Conservation (phyloP, 2,888 invertebrate species). For the Metopia argyrocephala region DNA sequence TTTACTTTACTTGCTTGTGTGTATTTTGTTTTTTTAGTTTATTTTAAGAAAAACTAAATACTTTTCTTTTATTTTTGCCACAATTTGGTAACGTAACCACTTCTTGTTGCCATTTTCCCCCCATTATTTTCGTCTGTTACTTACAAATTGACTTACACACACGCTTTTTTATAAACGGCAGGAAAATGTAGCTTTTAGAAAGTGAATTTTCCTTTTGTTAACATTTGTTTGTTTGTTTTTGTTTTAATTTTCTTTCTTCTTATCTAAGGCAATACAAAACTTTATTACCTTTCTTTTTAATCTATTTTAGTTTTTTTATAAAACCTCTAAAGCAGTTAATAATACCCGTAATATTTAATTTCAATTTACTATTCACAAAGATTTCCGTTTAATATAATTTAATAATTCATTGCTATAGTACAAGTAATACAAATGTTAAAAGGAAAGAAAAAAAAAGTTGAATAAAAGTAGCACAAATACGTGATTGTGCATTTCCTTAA, state of each 20-base stretch:
- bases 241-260: background rate
- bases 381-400: too few relatives aligned
- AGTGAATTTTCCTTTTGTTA: conserved; percentile 54
- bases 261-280: too few relatives aligned
- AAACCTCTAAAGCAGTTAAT: too few relatives aligned
- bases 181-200: conserved; percentile 55
- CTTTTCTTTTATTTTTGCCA: background rate
- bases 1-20: background rate
- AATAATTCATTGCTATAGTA: too few relatives aligned
- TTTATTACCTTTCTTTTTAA: background rate
- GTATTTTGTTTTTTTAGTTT: too few relatives aligned
- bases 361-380: too few relatives aligned
- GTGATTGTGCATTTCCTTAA: conserved; percentile 53
- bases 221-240: too few relatives aligned
- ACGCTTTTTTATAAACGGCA: conserved; percentile 46
- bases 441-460: background rate
- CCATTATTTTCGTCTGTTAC: background rate
- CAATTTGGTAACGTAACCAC: conserved; percentile 47
- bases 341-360: too few relatives aligned
- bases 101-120: conserved; percentile 19
- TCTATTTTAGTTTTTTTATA: too few relatives aligned
- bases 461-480: conserved; percentile 52
- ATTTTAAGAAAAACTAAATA: background rate
- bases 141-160: conserved; percentile 27
- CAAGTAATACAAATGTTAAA: background rate